Evolutionary conservation across 2,888 invertebrate genomes (phyloP).

Genomic region (Hypolimnas misippus): DNA sequence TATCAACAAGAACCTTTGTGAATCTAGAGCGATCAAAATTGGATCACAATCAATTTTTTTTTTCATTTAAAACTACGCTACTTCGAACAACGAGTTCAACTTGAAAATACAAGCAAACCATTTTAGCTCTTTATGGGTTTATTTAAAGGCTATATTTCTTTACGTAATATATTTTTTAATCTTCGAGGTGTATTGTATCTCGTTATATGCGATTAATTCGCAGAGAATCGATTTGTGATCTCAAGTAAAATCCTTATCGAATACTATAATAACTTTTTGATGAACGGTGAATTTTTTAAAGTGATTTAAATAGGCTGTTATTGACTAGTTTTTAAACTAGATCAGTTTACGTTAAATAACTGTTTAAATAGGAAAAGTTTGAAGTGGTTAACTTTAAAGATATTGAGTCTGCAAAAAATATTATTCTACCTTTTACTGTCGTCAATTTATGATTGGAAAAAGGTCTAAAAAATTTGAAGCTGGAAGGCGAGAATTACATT

Average conservation of each 20-base stretch:
- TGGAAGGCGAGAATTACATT: no score
- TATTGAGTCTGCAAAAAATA: not conserved
- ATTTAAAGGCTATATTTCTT: conserved; percentile 11
- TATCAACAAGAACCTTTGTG: conserved; percentile 20
- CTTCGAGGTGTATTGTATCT: conserved; percentile 20
- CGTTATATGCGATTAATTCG: conserved; percentile 38
- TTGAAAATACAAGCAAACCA: not conserved
- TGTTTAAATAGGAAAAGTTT: not conserved
- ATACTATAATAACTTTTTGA: conserved; percentile 32
- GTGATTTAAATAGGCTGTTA: not conserved
- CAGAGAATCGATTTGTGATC: conserved; percentile 39
- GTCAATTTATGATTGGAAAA: no score
- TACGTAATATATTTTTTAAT: not conserved
- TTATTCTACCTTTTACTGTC: not conserved
- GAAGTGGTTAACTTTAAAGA: not conserved
- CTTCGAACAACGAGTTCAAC: not conserved
- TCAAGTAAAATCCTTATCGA: conserved; percentile 38
- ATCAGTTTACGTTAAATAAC: not conserved
- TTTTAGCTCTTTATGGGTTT: not conserved
- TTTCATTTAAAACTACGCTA: conserved; percentile 3
- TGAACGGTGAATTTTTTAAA: conserved; percentile 1
- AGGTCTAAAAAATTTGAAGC: no score
- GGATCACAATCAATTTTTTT: conserved; percentile 6
- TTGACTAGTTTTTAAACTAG: not conserved
- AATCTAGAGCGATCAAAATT: conserved; percentile 26